Evolutionary conservation across 2,797 vertebrate genomes (phyloP).

Genomic region (Trachurus trachurus): DNA sequence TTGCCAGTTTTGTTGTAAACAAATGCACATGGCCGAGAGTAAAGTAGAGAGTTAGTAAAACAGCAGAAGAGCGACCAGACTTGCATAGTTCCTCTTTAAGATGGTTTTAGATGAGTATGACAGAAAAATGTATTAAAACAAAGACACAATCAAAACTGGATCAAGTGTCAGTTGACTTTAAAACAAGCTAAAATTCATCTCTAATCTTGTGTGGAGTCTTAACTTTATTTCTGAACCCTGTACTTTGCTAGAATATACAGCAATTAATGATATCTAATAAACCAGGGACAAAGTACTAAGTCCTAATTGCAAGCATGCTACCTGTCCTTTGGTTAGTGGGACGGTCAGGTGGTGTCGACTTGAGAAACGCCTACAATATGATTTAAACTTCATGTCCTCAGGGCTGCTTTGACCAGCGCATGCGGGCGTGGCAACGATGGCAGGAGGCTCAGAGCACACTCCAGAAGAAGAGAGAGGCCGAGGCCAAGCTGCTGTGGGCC

Average conservation of each 20-base stretch:
- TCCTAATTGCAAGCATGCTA: not conserved
- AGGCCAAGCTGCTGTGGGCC: constrained; percentile 96
- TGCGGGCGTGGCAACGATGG: constrained; percentile 96
- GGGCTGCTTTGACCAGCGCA: constrained; percentile 96
- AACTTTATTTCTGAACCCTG: not conserved
- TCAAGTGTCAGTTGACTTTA: not conserved
- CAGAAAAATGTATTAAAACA: not conserved
- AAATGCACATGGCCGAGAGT: no score
- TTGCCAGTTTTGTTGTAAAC: no score
- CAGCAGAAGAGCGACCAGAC: no score
- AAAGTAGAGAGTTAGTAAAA: no score
- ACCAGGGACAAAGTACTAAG: not conserved
- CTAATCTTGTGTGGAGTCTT: not conserved
- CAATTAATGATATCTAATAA: not conserved
- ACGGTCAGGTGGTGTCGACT: not conserved
- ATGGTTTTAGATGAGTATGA: not conserved
- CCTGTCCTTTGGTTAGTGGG: not conserved
- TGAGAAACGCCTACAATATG: not conserved
- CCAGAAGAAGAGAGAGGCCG: constrained; percentile 96
- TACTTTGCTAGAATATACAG: not conserved
- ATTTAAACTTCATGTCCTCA: constrained; percentile 65
- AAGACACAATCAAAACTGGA: not conserved
- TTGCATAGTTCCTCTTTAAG: no score
- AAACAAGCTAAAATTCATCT: not conserved
- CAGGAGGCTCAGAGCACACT: constrained; percentile 94